Conservation (phyloP, 2,113 vertebrate species). For the Cyanoderma ruficeps region DNA sequence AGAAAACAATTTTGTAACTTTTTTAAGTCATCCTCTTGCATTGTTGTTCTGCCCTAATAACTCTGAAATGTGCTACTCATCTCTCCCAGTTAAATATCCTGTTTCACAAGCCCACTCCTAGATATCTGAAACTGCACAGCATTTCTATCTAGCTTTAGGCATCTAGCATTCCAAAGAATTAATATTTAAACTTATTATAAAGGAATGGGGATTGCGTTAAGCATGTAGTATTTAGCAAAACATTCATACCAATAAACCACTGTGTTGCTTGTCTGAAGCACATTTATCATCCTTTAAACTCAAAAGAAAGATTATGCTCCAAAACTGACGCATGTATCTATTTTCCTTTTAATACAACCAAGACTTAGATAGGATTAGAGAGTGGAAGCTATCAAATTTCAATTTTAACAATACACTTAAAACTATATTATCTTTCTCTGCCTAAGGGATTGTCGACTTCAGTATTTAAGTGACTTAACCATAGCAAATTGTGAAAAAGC, state of each 20-base stretch:
- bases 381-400: slow-evolving; percentile 58
- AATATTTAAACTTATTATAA: slow-evolving; percentile 84
- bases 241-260: slow-evolving; percentile 67
- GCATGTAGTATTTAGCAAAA: slow-evolving; percentile 75
- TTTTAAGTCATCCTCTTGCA: slow-evolving; percentile 54
- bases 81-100: slow-evolving; percentile 78
- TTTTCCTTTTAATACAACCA: slow-evolving; percentile 53
- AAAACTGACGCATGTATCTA: slow-evolving; percentile 48
- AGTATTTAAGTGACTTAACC: slow-evolving; percentile 73
- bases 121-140: slow-evolving; percentile 77
- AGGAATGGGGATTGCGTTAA: slow-evolving; percentile 76
- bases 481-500: slow-evolving; percentile 72
- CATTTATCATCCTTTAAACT: slow-evolving; percentile 62
- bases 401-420: slow-evolving; percentile 64
- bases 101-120: slow-evolving; percentile 79
- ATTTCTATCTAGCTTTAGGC: slow-evolving; percentile 79
- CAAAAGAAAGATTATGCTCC: slow-evolving; percentile 38
- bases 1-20: slow-evolving; percentile 68
- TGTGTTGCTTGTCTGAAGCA: slow-evolving; percentile 59
- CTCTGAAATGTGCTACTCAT: slow-evolving; percentile 75
- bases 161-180: slow-evolving; percentile 83
- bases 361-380: slow-evolving; percentile 53
- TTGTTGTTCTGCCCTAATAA: slow-evolving; percentile 70
- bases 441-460: slow-evolving; percentile 50
- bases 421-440: slow-evolving; percentile 68